A percentile compares a stretch with the other conserved stretches of the same genome.
Evolutionary conservation across 2,888 invertebrate species (phyloP).

Genomic region (Diplolepis rosae): DNA sequence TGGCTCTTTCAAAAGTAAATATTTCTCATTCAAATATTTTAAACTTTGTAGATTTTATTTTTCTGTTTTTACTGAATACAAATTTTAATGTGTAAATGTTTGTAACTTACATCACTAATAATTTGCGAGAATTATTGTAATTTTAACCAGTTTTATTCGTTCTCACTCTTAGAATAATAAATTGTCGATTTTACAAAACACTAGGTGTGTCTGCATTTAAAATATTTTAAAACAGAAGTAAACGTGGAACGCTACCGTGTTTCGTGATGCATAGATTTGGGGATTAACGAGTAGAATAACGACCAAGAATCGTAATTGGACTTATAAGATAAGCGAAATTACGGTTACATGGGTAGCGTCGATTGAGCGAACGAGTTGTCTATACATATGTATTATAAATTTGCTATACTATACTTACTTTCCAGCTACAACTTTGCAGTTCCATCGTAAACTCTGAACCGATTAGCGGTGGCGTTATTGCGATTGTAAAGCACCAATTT

Average conservation of each 20-base stretch:
- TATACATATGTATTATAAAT: background rate
- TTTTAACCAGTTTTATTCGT: too few relatives aligned
- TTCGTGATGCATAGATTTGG: conserved; percentile 12
- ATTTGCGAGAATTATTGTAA: too few relatives aligned
- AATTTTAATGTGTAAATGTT: too few relatives aligned
- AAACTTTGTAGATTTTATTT: too few relatives aligned
- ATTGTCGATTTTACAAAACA: background rate
- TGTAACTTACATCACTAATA: too few relatives aligned
- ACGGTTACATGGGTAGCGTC: background rate
- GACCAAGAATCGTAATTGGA: conserved; percentile 22
- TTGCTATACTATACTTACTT: background rate
- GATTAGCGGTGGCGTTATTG: conserved; percentile 19
- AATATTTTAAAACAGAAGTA: background rate
- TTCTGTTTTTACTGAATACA: too few relatives aligned
- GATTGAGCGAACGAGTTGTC: conserved; percentile 15
- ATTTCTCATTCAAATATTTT: too few relatives aligned
- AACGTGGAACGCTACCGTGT: conserved; percentile 7
- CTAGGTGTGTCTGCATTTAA: background rate
- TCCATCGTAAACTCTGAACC: conserved; percentile 7
- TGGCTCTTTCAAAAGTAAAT: too few relatives aligned
- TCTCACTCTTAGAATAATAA: too few relatives aligned
- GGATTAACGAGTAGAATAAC: conserved; percentile 23
- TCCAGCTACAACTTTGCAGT: conserved; percentile 15
- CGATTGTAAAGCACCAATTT: conserved; percentile 28
- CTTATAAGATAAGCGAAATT: conserved; percentile 26